These are phyloP conservation scores for Arion vulgaris DNA, from an alignment of 1,140 invertebrate genomes.

Conservation along the genomic window DNA sequence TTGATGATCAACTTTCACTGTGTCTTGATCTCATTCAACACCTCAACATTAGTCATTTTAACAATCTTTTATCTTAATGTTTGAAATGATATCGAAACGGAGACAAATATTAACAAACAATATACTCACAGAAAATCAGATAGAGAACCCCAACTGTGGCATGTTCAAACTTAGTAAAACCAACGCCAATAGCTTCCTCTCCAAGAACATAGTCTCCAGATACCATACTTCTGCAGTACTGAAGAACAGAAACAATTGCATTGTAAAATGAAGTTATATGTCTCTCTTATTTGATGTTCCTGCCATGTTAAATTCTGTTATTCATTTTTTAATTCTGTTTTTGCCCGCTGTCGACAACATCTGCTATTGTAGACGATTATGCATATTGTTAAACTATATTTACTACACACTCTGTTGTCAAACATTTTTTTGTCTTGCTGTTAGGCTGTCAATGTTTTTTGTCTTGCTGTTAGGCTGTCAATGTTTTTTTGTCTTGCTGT, in stretches of 20 bases:
- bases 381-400: too few relatives aligned
- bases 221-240: constrained; percentile 2
- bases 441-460: too few relatives aligned
- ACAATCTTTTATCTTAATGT: too few relatives aligned
- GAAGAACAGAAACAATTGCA: not conserved
- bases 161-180: constrained; percentile 48
- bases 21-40: too few relatives aligned
- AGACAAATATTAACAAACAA: not conserved
- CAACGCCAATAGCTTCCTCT: not conserved
- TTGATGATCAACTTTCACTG: too few relatives aligned
- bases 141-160: constrained; percentile 45
- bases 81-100: too few relatives aligned
- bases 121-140: constrained; percentile 47
- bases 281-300: not conserved
- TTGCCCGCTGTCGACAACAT: not conserved
- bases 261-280: not conserved
- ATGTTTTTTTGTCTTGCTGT: too few relatives aligned
- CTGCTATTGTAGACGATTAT: too few relatives aligned
- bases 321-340: not conserved
- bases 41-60: too few relatives aligned
- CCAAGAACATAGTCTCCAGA: not conserved
- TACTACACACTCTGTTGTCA: too few relatives aligned
- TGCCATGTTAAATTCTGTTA: not conserved
- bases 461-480: too few relatives aligned
- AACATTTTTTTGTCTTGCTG: too few relatives aligned